Evolutionary conservation across 1,140 invertebrate genomes (phyloP).

Genomic region (Melanaphis sacchari): DNA sequence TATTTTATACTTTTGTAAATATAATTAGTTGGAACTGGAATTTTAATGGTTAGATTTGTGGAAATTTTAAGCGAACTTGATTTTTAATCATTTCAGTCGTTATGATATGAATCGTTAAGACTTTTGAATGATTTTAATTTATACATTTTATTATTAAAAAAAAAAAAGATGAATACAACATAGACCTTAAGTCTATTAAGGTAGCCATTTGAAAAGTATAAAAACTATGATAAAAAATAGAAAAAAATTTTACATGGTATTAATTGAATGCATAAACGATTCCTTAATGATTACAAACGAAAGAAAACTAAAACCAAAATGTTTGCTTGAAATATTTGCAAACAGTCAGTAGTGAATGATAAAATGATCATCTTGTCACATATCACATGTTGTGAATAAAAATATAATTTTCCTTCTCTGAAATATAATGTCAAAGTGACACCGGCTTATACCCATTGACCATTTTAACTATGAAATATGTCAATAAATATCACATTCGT

Average conservation of each 20-base stretch:
- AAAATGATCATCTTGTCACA: not conserved
- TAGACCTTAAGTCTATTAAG: too few relatives aligned
- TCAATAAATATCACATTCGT: constrained; percentile 33
- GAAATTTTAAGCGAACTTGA: not conserved
- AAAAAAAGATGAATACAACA: not conserved
- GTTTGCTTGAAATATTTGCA: not conserved
- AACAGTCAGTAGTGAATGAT: not conserved
- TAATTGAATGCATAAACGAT: not conserved
- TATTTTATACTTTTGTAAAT: not conserved
- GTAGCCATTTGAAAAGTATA: not conserved
- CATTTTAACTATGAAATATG: not conserved
- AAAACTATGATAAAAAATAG: not conserved
- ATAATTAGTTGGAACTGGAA: not conserved
- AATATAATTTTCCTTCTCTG: not conserved
- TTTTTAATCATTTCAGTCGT: not conserved
- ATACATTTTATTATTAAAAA: not conserved
- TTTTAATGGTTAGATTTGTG: not conserved
- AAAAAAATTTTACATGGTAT: not conserved
- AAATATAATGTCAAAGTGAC: not conserved
- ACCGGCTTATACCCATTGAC: not conserved
- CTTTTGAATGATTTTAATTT: not conserved
- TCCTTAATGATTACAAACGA: not conserved
- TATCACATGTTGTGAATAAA: not conserved
- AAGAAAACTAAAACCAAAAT: not conserved
- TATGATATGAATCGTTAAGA: not conserved